A percentile compares a stretch with the other conserved stretches of the same genome.
Conservation (phyloP, 2,113 vertebrate genomes). For the Noctilio leporinus region DNA sequence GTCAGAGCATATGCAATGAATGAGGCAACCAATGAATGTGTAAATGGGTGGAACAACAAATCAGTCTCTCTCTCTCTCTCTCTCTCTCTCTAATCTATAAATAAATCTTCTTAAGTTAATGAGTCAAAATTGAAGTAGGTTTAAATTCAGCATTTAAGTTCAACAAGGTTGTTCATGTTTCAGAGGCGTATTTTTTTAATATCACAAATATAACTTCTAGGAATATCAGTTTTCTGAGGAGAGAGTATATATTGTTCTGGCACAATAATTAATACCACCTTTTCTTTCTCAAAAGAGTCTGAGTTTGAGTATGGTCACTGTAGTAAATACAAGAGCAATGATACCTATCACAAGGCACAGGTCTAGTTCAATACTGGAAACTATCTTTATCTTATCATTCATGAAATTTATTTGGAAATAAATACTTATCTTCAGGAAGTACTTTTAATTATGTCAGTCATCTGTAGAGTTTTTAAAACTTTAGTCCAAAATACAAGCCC, state of each 20-base stretch:
- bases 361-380: not conserved
- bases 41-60: too few relatives aligned
- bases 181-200: not conserved
- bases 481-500: not conserved
- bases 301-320: not conserved
- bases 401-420: conserved; percentile 10
- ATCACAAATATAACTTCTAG: not conserved
- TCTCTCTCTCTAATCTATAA: too few relatives aligned
- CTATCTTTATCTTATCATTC: not conserved
- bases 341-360: not conserved
- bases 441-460: not conserved
- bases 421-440: not conserved
- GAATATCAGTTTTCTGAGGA: not conserved
- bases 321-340: not conserved
- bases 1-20: too few relatives aligned
- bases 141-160: not conserved
- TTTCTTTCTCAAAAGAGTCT: not conserved
- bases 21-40: too few relatives aligned
- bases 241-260: not conserved
- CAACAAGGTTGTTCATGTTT: not conserved
- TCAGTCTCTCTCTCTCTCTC: too few relatives aligned
- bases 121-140: not conserved
- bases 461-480: not conserved
- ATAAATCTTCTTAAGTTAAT: not conserved
- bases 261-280: not conserved